Evolutionary conservation across 2,113 vertebrate genomes (phyloP).

Genomic region (Zosterops borbonicus): DNA sequence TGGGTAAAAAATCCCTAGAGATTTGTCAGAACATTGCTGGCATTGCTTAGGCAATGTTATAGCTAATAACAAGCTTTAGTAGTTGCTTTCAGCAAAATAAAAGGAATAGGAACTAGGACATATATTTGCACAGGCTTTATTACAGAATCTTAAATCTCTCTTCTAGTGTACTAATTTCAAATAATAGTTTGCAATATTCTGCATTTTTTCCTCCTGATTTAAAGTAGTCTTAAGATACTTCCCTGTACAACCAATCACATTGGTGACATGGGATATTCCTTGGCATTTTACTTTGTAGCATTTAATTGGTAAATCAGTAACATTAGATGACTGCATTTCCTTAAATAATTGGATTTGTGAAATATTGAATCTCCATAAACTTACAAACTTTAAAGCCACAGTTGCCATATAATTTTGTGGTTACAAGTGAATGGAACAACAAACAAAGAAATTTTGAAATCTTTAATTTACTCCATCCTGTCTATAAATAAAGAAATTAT

Average conservation of each 20-base stretch:
- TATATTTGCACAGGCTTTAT: not conserved
- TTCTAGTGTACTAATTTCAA: not conserved
- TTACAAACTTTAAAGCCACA: not conserved
- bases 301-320: not conserved
- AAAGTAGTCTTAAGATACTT: not conserved
- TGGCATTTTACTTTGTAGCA: not conserved
- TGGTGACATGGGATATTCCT: not conserved
- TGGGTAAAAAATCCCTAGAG: not conserved
- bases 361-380: not conserved
- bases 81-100: conserved; percentile 13
- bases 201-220: not conserved
- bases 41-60: not conserved
- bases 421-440: not conserved
- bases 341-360: not conserved
- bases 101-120: not conserved
- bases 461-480: conserved; percentile 10
- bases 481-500: not conserved
- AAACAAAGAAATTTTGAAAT: not conserved
- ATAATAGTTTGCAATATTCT: not conserved
- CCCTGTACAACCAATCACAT: not conserved
- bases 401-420: conserved; percentile 17
- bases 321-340: not conserved
- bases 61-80: conserved; percentile 34
- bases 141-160: not conserved
- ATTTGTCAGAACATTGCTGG: conserved; percentile 18